Evolutionary conservation across 2,113 vertebrate species (phyloP).

Genomic region (Forbesichthys papilliferus): DNA sequence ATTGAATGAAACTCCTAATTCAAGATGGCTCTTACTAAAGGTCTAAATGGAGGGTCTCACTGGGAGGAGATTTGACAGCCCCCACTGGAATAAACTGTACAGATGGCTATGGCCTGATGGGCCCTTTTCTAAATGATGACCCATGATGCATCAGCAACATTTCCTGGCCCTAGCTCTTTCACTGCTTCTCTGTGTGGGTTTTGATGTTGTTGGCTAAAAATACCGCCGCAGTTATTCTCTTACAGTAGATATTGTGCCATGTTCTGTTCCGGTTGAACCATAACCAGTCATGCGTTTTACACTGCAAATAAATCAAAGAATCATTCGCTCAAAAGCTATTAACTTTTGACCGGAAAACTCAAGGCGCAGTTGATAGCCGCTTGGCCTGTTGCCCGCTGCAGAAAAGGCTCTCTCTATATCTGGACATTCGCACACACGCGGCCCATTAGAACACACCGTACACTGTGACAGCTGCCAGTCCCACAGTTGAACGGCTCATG

Average conservation of each 20-base stretch:
- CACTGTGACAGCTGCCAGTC: constrained; percentile 3
- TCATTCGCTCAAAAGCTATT: background rate
- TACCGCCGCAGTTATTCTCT: no score
- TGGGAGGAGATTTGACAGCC: constrained; percentile 20
- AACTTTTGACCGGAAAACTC: background rate
- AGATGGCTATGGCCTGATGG: constrained; percentile 49
- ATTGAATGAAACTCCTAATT: no score
- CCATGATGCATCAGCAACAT: background rate
- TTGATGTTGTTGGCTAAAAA: no score
- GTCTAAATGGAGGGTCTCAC: constrained; percentile 64
- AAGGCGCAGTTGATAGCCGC: background rate
- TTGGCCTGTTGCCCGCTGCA: background rate
- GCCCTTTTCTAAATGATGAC: no score
- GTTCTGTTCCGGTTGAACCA: no score
- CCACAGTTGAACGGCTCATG: background rate
- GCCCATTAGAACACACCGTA: background rate
- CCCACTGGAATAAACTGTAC: constrained; percentile 34
- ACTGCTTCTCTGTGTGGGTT: background rate
- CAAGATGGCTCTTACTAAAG: constrained; percentile 58
- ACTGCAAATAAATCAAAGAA: background rate
- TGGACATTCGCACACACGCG: no score
- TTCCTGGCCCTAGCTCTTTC: background rate
- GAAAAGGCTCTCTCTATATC: background rate
- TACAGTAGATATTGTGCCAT: background rate
- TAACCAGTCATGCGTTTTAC: no score